Evolutionary conservation across 2,888 invertebrate species (phyloP).

Genomic region (Acanthacorydalis orientalis): DNA sequence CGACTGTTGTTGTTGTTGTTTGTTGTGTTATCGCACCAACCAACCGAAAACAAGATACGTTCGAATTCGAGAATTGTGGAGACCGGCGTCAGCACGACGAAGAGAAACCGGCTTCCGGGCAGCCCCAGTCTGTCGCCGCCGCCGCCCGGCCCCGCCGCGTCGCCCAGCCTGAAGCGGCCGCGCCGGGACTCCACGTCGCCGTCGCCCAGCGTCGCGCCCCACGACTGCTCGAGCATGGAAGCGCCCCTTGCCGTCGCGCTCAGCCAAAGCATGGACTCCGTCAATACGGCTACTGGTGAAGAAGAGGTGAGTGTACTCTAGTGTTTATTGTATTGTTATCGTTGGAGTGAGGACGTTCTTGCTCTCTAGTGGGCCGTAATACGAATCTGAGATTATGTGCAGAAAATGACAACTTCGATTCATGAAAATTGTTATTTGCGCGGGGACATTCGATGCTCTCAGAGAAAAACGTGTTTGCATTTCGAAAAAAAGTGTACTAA

Average conservation of each 20-base stretch:
- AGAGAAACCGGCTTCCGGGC: conserved; percentile 29
- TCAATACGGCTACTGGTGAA: conserved; percentile 88
- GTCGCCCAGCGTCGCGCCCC: conserved; percentile 14
- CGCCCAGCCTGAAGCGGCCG: conserved; percentile 20
- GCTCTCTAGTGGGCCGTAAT: too few species aligned
- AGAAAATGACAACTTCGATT: too few species aligned
- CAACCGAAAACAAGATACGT: neutral
- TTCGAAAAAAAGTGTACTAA: too few species aligned
- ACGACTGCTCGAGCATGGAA: conserved; percentile 36
- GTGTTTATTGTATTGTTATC: neutral
- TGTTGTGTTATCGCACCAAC: neutral
- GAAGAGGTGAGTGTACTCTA: conserved; percentile 67
- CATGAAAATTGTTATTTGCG: too few species aligned
- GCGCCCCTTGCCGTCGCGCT: conserved; percentile 58
- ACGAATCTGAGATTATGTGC: too few species aligned
- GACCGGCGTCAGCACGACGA: conserved; percentile 27
- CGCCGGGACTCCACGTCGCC: conserved; percentile 21
- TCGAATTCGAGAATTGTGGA: conserved; percentile 22
- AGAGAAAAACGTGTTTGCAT: too few species aligned
- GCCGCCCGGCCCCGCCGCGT: conserved; percentile 23
- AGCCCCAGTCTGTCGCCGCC: conserved; percentile 23
- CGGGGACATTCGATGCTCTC: too few species aligned
- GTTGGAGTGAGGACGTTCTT: too few species aligned
- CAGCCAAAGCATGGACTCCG: conserved; percentile 96
- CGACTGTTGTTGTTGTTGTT: neutral